Evolutionary conservation across 2,113 vertebrate genomes (phyloP).

Genomic region (Labeo rohita): DNA sequence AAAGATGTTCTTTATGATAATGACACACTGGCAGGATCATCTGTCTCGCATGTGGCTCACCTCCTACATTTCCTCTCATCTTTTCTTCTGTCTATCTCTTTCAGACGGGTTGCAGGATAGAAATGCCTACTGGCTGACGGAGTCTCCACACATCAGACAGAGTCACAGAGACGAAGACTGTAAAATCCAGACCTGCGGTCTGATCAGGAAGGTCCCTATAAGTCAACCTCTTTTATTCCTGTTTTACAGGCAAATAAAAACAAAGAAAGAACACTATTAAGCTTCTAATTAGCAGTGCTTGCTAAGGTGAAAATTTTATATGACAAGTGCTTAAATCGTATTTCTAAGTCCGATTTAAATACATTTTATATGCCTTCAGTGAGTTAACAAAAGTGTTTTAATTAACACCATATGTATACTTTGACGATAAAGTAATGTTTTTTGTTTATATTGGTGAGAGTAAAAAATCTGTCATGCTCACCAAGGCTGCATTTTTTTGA

Average conservation of each 20-base stretch:
- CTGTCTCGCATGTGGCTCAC: conserved; percentile 9
- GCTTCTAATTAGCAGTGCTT: background rate
- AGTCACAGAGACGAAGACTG: conserved; percentile 7
- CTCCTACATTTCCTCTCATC: conserved; percentile 12
- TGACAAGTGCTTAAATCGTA: background rate
- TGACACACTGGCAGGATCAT: conserved; percentile 14
- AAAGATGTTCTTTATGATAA: background rate
- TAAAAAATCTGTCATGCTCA: no score
- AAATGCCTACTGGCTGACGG: conserved; percentile 31
- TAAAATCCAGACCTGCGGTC: conserved; percentile 35
- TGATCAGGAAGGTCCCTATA: conserved; percentile 51
- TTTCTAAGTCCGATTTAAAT: background rate
- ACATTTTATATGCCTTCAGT: background rate
- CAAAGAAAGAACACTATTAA: background rate
- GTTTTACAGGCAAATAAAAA: conserved; percentile 18
- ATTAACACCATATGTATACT: no score
- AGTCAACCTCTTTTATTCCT: background rate
- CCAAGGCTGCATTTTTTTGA: no score
- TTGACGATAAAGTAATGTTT: no score
- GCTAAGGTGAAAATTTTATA: background rate
- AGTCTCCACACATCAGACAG: conserved; percentile 23
- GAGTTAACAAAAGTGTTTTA: no score
- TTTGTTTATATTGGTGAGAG: no score
- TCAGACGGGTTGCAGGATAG: background rate
- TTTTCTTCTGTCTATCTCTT: background rate